Base-by-base conservation (phyloP, 2,888 invertebrate genomes). In the Heteromurus nitidus region DNA sequence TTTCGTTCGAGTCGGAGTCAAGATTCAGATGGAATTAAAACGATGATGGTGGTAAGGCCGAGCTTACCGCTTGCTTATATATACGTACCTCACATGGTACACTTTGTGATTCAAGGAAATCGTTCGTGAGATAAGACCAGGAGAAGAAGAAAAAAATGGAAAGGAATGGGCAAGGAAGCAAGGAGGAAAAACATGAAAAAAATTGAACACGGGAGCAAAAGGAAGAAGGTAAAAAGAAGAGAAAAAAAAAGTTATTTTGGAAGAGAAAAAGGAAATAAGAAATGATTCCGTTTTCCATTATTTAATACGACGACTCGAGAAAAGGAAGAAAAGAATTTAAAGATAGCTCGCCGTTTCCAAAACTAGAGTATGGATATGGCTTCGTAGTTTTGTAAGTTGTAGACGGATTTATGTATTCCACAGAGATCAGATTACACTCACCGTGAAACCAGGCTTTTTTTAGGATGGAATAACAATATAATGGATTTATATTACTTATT, bases 401-500 rank as follows among this genome's bases (percentile, higher is more conserved):
- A 74, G 64, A 74, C 50, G 36, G 74, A 75, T 67, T 75, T 75
- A 75, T 75, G 58, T 75, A 67, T 67, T 75, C 75, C 75, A 75
- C 75, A 75, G 75, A 67, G 75, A 75, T 75, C 75, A 26, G 67
- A 75, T 75, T 75, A 75, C 67, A 75, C n/a, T n/a, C 20, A 67
- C 75, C 67, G 67, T 75, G 67, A 67, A 75, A 74, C 64, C 64
- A 36, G n/a, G 44, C 65, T 74, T 68, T 64, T 36, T 36, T 26
- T 62, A 28, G 30, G 20, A 31, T 11, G 47, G 28, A 28, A 50
- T 28, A 20, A 68, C 2, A 50, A 26, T n/a, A 50, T 75, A 67
- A 75, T 75, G 75, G 67, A 75, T 75, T 75, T 58, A 42, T 55
- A 75, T 75, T 76, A 76, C 69, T 68, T 77, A 77, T 77, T 77